phyloP scores from a whole-genome alignment of 2,113 vertebrate species.

The Ciconia maguari region DNA sequence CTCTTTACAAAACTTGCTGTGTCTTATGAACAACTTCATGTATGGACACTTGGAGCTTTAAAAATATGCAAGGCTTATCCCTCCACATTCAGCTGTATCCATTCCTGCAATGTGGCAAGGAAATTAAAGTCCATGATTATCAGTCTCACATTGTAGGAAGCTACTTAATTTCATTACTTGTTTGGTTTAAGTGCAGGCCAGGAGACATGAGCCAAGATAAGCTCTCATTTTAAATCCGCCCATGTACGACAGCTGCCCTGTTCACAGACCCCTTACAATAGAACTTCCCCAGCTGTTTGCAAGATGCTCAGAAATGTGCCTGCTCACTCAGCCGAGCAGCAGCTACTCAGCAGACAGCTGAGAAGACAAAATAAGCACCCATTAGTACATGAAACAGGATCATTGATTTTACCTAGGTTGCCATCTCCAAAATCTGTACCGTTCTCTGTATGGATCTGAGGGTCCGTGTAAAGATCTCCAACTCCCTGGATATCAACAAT shows the following conservation, averaged over 20 bases:
- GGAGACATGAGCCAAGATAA: background rate
- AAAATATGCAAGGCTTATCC: background rate
- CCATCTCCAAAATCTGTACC: conserved; percentile 96
- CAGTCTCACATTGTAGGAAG: background rate
- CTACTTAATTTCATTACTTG: background rate
- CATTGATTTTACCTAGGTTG: conserved; percentile 84
- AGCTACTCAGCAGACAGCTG: background rate
- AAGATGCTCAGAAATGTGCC: background rate
- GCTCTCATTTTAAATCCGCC: background rate
- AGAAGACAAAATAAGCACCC: background rate
- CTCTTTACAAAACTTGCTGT: background rate
- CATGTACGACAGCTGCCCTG: background rate
- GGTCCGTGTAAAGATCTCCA: conserved; percentile 96
- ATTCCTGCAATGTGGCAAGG: background rate
- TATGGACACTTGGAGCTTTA: background rate
- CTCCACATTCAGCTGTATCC: background rate
- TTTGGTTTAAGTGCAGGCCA: background rate
- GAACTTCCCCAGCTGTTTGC: background rate
- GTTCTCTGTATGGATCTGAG: conserved; percentile 93
- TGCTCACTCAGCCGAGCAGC: background rate
- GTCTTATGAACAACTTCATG: background rate
- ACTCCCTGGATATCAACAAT: conserved; percentile 98
- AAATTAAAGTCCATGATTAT: background rate
- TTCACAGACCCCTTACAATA: background rate
- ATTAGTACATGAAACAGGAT: background rate